Base-by-base conservation (phyloP, 2,797 vertebrate genomes). In the Gadopsis marmoratus region DNA sequence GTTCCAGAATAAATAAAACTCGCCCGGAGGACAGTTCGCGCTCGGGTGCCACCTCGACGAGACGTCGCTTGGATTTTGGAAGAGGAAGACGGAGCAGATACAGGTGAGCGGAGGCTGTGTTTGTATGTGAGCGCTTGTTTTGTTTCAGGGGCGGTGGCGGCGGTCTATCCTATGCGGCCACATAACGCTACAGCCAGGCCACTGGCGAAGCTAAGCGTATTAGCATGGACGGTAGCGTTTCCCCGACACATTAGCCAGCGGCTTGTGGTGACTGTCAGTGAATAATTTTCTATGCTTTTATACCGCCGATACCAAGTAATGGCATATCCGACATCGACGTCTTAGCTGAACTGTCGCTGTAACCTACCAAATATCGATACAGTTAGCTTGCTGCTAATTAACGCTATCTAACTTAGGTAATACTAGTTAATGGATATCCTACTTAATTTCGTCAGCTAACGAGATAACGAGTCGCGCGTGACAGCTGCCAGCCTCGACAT, bases 101-200 rank as follows among this genome's bases (percentile, higher is more conserved):
- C 81, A 83, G 94, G 95, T 96, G 88, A 90, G 87, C 37, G 3
- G 17, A 31, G 7, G 9, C 5, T 21, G 39, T 37, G n/a, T 53
- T 53, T 56, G 4, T 12, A 7, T n/a, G 33, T 31, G 48, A 47
- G 21, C 56, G 53, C 23, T 33, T n/a, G 66, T 77, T 81, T 83
- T 19, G 58, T 65, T 62, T 73, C 35, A 90, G 91, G 95, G 95
- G 95, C 93, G 95, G 95, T 94, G 95, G 92, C 94, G 86, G 83
- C 48, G 73, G 86, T 83, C 77, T 72, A 58, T 82, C 54, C 72
- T 68, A 35, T 58, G 54, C 76, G 78, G 74, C 17, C 76, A 79
- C 86, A 85, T 33, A 81, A 73, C 86, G 74, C 77, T 73, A 54
- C 39, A 84, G 66, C 41, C 85, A 88, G 93, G 93, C 92, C 92